phyloP scores from a whole-genome alignment of 2,797 vertebrate genomes.

The Knipowitschia caucasica region DNA sequence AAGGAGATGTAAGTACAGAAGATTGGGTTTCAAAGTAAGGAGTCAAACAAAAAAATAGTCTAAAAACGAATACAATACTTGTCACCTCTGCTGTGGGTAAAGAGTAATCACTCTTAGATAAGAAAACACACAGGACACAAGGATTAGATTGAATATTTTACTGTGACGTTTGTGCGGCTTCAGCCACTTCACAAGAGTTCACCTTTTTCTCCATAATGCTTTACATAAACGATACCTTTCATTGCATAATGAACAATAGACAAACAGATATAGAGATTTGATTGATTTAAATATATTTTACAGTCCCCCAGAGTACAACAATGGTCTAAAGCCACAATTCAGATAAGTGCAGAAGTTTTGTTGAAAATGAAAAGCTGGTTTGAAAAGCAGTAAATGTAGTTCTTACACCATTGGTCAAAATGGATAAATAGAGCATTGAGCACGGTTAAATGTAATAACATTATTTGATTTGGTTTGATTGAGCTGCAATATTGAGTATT shows the following conservation, averaged over 20 bases:
- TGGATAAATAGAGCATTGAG: neutral
- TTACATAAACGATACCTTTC: conserved; percentile 15
- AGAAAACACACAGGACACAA: conserved; percentile 26
- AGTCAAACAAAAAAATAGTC: too few relatives aligned
- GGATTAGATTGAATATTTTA: conserved; percentile 44
- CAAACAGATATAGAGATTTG: conserved; percentile 51
- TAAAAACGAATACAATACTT: too few relatives aligned
- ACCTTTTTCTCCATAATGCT: conserved; percentile 23
- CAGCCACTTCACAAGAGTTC: conserved; percentile 32
- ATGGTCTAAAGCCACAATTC: conserved; percentile 30
- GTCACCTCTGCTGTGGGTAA: too few relatives aligned
- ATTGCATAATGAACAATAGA: conserved; percentile 39
- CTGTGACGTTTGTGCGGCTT: conserved; percentile 50
- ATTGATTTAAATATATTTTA: conserved; percentile 62
- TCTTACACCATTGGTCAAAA: neutral
- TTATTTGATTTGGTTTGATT: neutral
- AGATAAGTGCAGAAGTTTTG: conserved; percentile 43
- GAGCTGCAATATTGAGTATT: neutral
- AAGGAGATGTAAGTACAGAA: too few relatives aligned
- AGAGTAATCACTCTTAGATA: too few relatives aligned
- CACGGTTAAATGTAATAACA: neutral
- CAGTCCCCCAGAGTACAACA: conserved; percentile 53
- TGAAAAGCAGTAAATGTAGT: neutral
- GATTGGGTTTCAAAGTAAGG: too few relatives aligned
- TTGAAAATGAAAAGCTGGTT: conserved; percentile 1